These are phyloP conservation scores for Lathamus discolor DNA, from an alignment of 2,113 vertebrate genomes.

Conservation along the genomic window DNA sequence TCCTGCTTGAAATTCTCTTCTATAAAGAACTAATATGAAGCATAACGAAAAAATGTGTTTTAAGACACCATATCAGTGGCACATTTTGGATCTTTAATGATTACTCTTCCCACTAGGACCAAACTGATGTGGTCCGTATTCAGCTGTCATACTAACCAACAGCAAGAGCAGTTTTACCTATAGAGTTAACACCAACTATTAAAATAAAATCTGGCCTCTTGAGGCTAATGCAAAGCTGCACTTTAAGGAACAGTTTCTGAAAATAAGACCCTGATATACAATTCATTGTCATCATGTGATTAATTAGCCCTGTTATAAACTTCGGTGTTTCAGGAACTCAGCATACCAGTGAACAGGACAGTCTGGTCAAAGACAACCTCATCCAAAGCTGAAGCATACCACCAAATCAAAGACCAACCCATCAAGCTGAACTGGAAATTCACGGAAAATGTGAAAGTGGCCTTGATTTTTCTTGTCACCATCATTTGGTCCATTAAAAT, in stretches of 20 bases:
- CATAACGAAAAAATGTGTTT: background rate
- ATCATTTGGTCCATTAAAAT: background rate
- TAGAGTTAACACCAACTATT: background rate
- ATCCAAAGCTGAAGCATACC: background rate
- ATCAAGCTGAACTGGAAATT: background rate
- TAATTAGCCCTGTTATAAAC: background rate
- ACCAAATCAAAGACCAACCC: conserved; percentile 10
- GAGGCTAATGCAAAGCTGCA: background rate
- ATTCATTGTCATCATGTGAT: background rate
- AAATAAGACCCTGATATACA: background rate
- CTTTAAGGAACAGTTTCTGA: background rate
- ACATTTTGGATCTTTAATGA: background rate
- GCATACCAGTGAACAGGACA: background rate
- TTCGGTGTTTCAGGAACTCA: background rate
- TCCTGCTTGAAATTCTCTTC: background rate
- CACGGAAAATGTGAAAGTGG: conserved; percentile 35
- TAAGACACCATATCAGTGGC: background rate
- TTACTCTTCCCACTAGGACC: background rate
- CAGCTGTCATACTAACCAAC: background rate
- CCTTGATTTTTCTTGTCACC: background rate
- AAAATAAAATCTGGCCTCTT: background rate
- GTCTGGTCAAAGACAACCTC: background rate
- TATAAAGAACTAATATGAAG: background rate
- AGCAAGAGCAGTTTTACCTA: background rate
- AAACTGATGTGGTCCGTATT: background rate